A percentile compares a stretch with the other conserved stretches of the same genome.
phyloP scores from a whole-genome alignment of 2,797 vertebrate genomes.

The Syngnathus rostellatus region DNA sequence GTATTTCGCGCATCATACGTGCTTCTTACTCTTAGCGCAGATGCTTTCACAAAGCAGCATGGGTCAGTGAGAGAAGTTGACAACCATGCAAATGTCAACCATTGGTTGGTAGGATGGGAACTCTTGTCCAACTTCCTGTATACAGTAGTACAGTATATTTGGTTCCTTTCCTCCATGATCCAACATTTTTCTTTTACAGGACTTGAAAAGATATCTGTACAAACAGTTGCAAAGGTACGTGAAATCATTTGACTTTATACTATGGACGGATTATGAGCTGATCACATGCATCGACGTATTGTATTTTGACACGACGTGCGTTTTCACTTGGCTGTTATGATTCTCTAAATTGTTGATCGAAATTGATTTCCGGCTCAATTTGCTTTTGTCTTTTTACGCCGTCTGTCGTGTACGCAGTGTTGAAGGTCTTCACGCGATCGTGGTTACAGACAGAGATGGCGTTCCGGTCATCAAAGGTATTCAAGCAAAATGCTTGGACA shows the following conservation, averaged over 20 bases:
- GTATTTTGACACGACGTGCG: no score
- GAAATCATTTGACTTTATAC: not conserved
- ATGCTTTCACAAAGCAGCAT: not conserved
- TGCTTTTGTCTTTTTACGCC: not conserved
- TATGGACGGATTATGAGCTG: no score
- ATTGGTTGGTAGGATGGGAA: not conserved
- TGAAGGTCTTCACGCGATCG: slow-evolving; percentile 92
- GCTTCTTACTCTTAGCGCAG: not conserved
- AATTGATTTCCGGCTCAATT: no score
- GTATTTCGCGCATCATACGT: slow-evolving; percentile 18
- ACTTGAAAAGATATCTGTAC: slow-evolving; percentile 86
- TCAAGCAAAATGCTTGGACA: not conserved
- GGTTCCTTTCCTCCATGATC: not conserved
- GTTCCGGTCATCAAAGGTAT: slow-evolving; percentile 95
- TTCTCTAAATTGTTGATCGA: no score
- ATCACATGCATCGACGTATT: no score
- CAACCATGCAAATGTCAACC: not conserved
- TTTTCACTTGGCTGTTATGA: no score
- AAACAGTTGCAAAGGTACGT: slow-evolving; percentile 88
- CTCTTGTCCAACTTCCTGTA: not conserved
- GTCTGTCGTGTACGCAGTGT: slow-evolving; percentile 61
- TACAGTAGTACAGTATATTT: not conserved
- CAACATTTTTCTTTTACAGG: slow-evolving; percentile 55
- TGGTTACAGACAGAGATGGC: slow-evolving; percentile 90
- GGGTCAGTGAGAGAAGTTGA: not conserved